Conservation (phyloP, 2,797 vertebrate species). For the Cichlasoma orientale region DNA sequence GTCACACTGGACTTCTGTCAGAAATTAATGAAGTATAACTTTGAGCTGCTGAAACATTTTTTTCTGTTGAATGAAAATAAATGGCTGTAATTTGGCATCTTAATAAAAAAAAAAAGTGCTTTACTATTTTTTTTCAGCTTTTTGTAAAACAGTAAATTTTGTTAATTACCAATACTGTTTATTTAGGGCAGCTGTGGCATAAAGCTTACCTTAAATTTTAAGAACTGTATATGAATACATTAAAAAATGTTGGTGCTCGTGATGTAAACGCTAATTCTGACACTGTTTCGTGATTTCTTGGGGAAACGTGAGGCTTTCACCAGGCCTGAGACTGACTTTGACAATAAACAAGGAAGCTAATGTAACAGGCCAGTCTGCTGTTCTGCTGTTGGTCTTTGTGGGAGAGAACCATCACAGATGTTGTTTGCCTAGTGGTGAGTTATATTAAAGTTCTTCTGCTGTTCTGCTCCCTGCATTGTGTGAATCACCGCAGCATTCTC, state of each 20-base stretch:
- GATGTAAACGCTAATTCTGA: not conserved
- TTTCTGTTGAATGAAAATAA: too few species aligned
- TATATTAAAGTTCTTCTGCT: slow-evolving; percentile 29
- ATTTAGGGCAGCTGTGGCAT: not conserved
- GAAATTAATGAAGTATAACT: too few species aligned
- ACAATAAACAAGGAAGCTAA: not conserved
- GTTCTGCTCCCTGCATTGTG: slow-evolving; percentile 26
- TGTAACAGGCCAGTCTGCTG: slow-evolving; percentile 10
- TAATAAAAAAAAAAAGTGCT: too few species aligned
- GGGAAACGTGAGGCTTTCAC: not conserved
- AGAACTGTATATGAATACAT: not conserved
- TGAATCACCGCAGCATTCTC: slow-evolving; percentile 23
- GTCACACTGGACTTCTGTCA: too few species aligned
- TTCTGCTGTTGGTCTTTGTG: slow-evolving; percentile 20
- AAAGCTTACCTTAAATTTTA: not conserved
- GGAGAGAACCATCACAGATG: slow-evolving; percentile 52
- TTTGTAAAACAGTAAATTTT: too few species aligned
- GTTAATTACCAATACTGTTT: too few species aligned
- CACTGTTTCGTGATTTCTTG: not conserved
- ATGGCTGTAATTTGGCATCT: too few species aligned
- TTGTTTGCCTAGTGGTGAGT: slow-evolving; percentile 43
- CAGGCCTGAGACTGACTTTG: not conserved
- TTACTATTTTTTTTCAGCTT: too few species aligned
- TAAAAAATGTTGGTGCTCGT: not conserved
- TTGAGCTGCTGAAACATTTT: too few species aligned